Percentiles rank a stretch among this genome's conserved stretches.
Evolutionary conservation across 2,797 vertebrate species (phyloP).

Genomic region (Muscicapa comitata): DNA sequence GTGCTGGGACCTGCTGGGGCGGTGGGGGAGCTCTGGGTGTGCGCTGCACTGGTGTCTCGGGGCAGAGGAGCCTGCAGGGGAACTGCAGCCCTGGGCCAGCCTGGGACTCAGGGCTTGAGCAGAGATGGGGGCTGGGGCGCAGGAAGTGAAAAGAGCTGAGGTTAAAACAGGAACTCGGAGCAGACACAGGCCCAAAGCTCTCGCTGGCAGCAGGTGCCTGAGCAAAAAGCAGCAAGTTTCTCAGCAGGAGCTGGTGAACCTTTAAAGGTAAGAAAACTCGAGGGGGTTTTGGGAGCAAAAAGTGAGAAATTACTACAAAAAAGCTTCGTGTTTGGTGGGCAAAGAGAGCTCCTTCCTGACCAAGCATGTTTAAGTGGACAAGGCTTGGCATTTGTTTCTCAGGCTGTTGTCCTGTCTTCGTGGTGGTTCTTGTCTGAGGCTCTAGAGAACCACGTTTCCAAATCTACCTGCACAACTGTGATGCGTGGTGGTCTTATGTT

Average conservation of each 20-base stretch:
- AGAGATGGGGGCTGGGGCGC: slow-evolving; percentile 33
- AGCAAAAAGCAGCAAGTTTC: not conserved
- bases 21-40: not conserved
- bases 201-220: not conserved
- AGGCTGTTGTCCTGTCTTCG: not conserved
- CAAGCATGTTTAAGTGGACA: not conserved
- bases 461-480: rapidly evolving
- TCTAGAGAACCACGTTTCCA: not conserved
- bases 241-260: not conserved
- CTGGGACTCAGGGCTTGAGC: not conserved
- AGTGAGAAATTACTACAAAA: not conserved
- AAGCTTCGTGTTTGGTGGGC: not conserved
- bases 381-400: not conserved
- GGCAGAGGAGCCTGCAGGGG: not conserved
- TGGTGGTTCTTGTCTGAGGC: not conserved
- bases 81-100: not conserved
- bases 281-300: not conserved
- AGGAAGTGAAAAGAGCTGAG: slow-evolving; percentile 66
- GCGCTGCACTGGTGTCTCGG: rapidly evolving
- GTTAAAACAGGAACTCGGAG: slow-evolving; percentile 68
- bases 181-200: not conserved
- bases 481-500: not conserved
- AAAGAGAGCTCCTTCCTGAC: not conserved
- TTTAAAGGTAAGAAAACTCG: slow-evolving; percentile 21
- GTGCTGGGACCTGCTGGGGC: not conserved